Evolutionary conservation across 1,140 invertebrate genomes (phyloP).

Genomic region (Paralvinella palmiformis): DNA sequence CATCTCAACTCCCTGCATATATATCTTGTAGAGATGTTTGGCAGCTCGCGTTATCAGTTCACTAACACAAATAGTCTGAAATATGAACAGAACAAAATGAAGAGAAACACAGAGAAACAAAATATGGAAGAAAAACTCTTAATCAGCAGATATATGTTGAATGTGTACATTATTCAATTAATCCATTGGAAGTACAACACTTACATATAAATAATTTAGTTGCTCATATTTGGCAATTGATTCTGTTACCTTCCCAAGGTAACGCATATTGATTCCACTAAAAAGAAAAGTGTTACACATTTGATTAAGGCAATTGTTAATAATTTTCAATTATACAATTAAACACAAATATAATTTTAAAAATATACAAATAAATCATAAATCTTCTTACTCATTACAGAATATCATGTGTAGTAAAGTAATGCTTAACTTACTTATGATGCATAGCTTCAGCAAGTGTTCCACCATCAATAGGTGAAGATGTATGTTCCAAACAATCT

Average conservation of each 20-base stretch:
- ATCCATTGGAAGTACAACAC: too few relatives aligned
- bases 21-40: conserved; percentile 89
- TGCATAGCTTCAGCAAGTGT: conserved; percentile 92
- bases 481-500: conserved; percentile 85
- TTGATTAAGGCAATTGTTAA: too few relatives aligned
- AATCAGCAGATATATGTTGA: too few relatives aligned
- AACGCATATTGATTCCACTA: conserved; percentile 90
- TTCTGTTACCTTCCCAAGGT: conserved; percentile 64
- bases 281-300: conserved; percentile 21
- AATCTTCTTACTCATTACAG: too few relatives aligned
- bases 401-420: conserved; percentile 3
- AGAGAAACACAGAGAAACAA: background rate
- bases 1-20: conserved; percentile 82
- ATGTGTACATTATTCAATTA: too few relatives aligned
- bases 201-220: conserved; percentile 66
- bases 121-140: too few relatives aligned
- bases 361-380: too few relatives aligned
- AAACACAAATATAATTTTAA: too few relatives aligned
- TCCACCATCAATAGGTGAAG: conserved; percentile 87
- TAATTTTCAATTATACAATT: too few relatives aligned
- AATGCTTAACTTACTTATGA: conserved; percentile 51
- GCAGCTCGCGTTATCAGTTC: conserved; percentile 81
- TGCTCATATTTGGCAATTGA: conserved; percentile 71
- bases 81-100: background rate
- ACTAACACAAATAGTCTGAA: conserved; percentile 73